Evolutionary conservation across 2,888 invertebrate genomes (phyloP).

Genomic region (Zygogramma bicolorata): DNA sequence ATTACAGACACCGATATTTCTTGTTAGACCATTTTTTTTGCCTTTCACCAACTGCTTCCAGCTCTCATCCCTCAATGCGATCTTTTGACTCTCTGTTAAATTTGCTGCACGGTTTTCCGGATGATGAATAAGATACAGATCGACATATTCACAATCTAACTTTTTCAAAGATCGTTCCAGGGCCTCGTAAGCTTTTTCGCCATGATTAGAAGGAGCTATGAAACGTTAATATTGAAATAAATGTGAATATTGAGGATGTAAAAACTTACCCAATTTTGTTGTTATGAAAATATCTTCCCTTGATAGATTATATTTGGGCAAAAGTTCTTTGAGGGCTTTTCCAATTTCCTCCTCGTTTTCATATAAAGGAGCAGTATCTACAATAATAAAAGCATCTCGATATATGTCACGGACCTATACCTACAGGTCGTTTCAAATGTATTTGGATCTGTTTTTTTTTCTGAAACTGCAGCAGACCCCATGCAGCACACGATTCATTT

Average conservation of each 20-base stretch:
- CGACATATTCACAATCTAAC: constrained; percentile 77
- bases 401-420: too few relatives aligned
- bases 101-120: constrained; percentile 75
- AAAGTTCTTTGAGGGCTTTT: constrained; percentile 72
- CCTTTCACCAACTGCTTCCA: constrained; percentile 78
- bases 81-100: constrained; percentile 64
- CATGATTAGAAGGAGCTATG: constrained; percentile 73
- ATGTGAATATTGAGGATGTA: constrained; percentile 80
- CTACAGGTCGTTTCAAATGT: too few relatives aligned
- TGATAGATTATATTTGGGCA: constrained; percentile 77
- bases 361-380: constrained; percentile 85
- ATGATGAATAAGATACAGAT: constrained; percentile 87
- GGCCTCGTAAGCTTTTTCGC: constrained; percentile 68
- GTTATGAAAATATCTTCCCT: constrained; percentile 88
- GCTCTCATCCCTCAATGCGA: constrained; percentile 71
- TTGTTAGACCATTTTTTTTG: constrained; percentile 71
- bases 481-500: too few relatives aligned
- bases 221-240: not conserved
- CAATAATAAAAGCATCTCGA: too few relatives aligned
- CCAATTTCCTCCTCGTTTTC: constrained; percentile 80
- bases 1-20: constrained; percentile 86
- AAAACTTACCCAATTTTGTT: constrained; percentile 82
- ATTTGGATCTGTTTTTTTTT: too few relatives aligned
- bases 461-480: too few relatives aligned
- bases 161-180: constrained; percentile 73